Evolutionary conservation across 2,113 vertebrate genomes (phyloP).

Genomic region (Albula goreensis): DNA sequence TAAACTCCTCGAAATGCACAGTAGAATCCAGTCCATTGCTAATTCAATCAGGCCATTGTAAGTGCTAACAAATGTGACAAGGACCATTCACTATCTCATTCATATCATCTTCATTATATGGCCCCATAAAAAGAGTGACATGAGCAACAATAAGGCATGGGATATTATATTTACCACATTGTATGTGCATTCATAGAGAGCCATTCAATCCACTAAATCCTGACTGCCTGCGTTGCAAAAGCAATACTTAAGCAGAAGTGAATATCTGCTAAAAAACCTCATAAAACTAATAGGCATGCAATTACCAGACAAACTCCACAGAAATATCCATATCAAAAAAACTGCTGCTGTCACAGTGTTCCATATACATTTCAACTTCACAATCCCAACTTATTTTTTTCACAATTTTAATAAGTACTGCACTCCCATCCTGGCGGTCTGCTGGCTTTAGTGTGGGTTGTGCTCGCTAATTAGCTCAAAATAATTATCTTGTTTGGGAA

Average conservation of each 20-base stretch:
- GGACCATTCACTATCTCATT: not conserved
- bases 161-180: not conserved
- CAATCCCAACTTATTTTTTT: not conserved
- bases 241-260: not conserved
- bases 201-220: not conserved
- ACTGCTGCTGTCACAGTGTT: constrained; percentile 7
- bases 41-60: not conserved
- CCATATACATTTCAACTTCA: constrained; percentile 16
- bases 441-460: not conserved
- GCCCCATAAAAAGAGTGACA: not conserved
- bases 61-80: not conserved
- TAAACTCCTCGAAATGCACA: not conserved
- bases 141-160: not conserved
- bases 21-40: not conserved
- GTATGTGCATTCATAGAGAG: not conserved
- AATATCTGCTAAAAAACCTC: not conserved
- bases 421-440: constrained; percentile 5
- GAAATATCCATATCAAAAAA: constrained; percentile 23
- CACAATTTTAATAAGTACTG: constrained; percentile 1
- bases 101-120: not conserved
- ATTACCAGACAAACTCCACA: constrained; percentile 17
- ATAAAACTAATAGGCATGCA: constrained; percentile 10
- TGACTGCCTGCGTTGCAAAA: not conserved
- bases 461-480: constrained; percentile 24
- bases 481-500: constrained; percentile 18